Evolutionary conservation across 2,888 invertebrate genomes (phyloP).

Genomic region (Oscheius sp.): DNA sequence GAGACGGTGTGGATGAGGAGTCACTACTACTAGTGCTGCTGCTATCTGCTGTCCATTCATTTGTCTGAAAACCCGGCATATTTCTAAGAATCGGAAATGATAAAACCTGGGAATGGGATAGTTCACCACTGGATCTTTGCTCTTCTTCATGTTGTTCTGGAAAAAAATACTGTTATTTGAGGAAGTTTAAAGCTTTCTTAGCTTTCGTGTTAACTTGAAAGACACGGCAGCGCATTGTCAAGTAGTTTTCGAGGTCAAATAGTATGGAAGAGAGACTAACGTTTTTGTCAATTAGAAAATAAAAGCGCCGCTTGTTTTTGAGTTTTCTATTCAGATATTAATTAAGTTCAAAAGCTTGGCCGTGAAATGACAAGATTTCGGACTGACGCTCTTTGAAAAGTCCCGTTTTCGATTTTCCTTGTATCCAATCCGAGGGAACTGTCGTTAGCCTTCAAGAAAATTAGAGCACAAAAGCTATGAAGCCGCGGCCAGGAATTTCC

Average conservation of each 20-base stretch:
- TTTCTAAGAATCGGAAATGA: not conserved
- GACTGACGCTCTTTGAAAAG: too few species aligned
- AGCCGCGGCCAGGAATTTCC: too few species aligned
- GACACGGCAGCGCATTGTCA: not conserved
- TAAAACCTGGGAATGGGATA: constrained; percentile 51
- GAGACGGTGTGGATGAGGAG: constrained; percentile 47
- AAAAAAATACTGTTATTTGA: constrained; percentile 20
- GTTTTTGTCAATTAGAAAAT: too few species aligned
- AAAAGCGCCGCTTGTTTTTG: too few species aligned
- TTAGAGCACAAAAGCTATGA: too few species aligned
- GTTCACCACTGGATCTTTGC: constrained; percentile 50
- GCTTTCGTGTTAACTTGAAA: not conserved
- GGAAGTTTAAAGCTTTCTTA: too few species aligned
- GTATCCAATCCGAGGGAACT: too few species aligned
- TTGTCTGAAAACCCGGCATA: constrained; percentile 41
- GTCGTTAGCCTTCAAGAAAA: too few species aligned
- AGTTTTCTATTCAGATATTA: too few species aligned
- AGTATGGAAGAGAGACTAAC: not conserved
- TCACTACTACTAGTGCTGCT: constrained; percentile 35
- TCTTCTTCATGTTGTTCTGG: constrained; percentile 56
- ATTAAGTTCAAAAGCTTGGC: too few species aligned
- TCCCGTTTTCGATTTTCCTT: too few species aligned
- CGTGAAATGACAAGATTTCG: too few species aligned
- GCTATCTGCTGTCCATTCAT: constrained; percentile 49
- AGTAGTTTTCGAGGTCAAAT: constrained; percentile 14